phyloP scores from a whole-genome alignment of 2,113 vertebrate genomes.

The Otocyon megalotis region DNA sequence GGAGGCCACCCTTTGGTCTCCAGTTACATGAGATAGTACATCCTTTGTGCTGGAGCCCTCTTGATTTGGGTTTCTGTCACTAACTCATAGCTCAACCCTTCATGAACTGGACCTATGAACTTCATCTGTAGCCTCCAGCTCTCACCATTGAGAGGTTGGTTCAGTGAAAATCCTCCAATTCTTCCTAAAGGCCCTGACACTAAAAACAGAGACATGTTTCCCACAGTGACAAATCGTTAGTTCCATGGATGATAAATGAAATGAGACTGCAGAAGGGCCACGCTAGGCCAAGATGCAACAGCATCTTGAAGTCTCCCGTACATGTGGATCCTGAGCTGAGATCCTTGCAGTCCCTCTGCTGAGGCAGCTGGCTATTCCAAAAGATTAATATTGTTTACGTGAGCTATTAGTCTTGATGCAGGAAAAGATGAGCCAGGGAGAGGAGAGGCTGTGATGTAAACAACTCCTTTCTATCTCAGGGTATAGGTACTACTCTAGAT shows the following conservation, averaged over 20 bases:
- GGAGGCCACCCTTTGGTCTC: not conserved
- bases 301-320: not conserved
- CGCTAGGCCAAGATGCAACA: not conserved
- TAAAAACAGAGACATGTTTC: not conserved
- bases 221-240: not conserved
- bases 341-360: not conserved
- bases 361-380: slow-evolving; percentile 33
- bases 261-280: not conserved
- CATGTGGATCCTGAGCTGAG: not conserved
- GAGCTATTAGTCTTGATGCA: slow-evolving; percentile 47
- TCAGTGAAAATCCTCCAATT: not conserved
- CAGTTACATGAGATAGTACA: not conserved
- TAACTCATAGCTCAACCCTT: not conserved
- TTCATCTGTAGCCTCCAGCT: not conserved
- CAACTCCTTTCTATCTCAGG: slow-evolving; percentile 36
- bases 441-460: slow-evolving; percentile 29
- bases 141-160: not conserved
- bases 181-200: not conserved
- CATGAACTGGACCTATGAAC: not conserved
- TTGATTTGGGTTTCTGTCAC: not conserved
- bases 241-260: not conserved
- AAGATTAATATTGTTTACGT: slow-evolving; percentile 64
- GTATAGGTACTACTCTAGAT: not conserved
- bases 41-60: not conserved
- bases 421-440: slow-evolving; percentile 29